Evolutionary conservation across 30 jellyfish, hydroid and myxozoan genomes (phyloP), one percentile per base, ranked within the genome.

Genomic region (Hydractinia echinata): DNA sequence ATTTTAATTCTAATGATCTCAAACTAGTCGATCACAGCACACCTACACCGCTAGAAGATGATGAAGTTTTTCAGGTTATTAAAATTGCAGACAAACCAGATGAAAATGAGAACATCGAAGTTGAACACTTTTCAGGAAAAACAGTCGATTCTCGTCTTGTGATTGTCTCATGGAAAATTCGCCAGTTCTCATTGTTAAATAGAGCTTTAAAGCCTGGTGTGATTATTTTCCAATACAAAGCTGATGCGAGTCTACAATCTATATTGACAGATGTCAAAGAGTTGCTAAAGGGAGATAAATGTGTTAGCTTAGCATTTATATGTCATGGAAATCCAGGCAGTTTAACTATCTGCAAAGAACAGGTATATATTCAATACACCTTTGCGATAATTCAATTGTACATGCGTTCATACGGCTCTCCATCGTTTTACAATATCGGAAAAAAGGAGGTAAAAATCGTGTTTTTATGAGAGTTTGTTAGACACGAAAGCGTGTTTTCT

Each of bases 291-390:
- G 96, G 96, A n/a, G 67, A 83, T n/a, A 77, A 83, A 66, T 77
- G 83, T 58, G 49, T 55, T 49, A 66, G 54, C 19, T 56, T 88
- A 21, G 96, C 94, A 49, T 88, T 82, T 60, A 58, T 88, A 5
- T 86, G 89, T 5, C 96, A 88, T 72, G 96, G 96, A 61, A 51
- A 78, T n/a, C 94, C 96, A 4, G 96, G 96, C 14, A 83, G 81
- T 55, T 77, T 88, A 39, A 79, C 61, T 39, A 73, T 88, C 19
- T 82, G 89, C 51, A 87, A 77, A 39, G 96, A 88, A 14, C 86
- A 83, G 94, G 96, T 88, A 69, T 55, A 70, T 20, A 18, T n/a
- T n/a, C n/a, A n/a, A n/a, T n/a, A n/a, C n/a, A n/a, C n/a, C n/a
- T n/a, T n/a, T n/a, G n/a, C n/a, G n/a, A n/a, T n/a, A n/a, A n/a